Percentiles rank a stretch among this genome's conserved stretches.
phyloP scores from a whole-genome alignment of 2,888 invertebrate genomes.

The Callinectes sapidus region DNA sequence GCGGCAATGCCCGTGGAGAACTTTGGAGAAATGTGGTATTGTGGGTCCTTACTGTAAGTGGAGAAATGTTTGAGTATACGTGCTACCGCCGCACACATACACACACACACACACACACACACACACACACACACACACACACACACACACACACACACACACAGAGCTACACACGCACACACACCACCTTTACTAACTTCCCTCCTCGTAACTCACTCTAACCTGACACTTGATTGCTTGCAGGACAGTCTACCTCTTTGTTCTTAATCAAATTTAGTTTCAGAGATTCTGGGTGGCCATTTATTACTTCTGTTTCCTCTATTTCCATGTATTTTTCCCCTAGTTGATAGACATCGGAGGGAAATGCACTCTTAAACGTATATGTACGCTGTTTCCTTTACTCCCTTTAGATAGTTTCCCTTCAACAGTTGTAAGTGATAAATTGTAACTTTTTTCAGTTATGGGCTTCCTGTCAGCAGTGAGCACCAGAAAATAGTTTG shows the following conservation, averaged over 20 bases:
- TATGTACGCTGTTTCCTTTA: not conserved
- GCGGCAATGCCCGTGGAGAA: not conserved
- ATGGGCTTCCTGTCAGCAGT: not conserved
- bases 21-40: not conserved
- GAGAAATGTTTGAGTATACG: not conserved
- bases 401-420: not conserved
- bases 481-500: too few species aligned
- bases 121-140: not conserved
- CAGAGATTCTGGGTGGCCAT: not conserved
- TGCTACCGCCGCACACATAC: not conserved
- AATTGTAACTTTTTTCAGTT: not conserved
- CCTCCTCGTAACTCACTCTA: not conserved
- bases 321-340: not conserved
- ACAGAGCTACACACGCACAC: not conserved
- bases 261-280: constrained; percentile 10
- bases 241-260: not conserved
- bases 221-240: constrained; percentile 11
- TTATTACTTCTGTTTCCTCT: not conserved
- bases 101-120: constrained; percentile 15
- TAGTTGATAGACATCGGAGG: not conserved
- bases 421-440: not conserved
- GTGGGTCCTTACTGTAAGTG: not conserved
- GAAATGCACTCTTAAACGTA: not conserved
- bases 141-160: constrained; percentile 10
- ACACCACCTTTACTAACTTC: not conserved